Base-by-base conservation (phyloP, 2,113 vertebrate genomes). In the Otus sunia region DNA sequence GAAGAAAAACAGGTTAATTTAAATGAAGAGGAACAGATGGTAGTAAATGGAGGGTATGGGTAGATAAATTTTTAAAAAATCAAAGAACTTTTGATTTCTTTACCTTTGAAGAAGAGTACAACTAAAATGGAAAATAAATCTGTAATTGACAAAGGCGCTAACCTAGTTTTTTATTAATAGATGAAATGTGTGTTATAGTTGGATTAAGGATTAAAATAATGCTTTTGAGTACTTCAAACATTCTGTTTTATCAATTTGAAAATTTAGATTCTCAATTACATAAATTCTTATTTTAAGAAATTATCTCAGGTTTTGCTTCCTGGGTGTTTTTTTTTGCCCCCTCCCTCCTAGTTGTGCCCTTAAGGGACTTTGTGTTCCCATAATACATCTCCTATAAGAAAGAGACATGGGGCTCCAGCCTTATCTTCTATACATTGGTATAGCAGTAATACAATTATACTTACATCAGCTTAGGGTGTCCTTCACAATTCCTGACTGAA, bases 111-210 rank as follows among this genome's bases (percentile, higher is more conserved):
- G n/a, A 64, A 58, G 34, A 36, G 5, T 69, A 30, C 37, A 81
- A 39, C 8, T 62, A 27, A 80, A 64, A 23, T 53, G 29, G 41
- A 55, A 84, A 49, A 49, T 39, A 64, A 78, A 64, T 88, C 41
- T 2, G 1, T 80, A 60, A 39, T 11, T 76, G 25, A 30, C 6
- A 47, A 56, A 80, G 23, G 4, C 0, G 0, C 29, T 89, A 62
- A 17, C 4, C 15, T 53, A 3, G 5, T 27, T 37, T 39, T 67
- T 76, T 30, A 10, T 66, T 84, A 45, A 53, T 55, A 15, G 10
- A 18, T 62, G 14, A 12, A 67, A 34, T 56, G 3, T n/a, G 69
- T 86, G 9, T 43, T 86, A 16, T 53, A 59, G 22, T 45, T 72
- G 4, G 16, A 59, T 47, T 43, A 73, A 80, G 2, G 30, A 29